Conservation (phyloP, 23 tunicate genomes). For the Corella eumyota region DNA sequence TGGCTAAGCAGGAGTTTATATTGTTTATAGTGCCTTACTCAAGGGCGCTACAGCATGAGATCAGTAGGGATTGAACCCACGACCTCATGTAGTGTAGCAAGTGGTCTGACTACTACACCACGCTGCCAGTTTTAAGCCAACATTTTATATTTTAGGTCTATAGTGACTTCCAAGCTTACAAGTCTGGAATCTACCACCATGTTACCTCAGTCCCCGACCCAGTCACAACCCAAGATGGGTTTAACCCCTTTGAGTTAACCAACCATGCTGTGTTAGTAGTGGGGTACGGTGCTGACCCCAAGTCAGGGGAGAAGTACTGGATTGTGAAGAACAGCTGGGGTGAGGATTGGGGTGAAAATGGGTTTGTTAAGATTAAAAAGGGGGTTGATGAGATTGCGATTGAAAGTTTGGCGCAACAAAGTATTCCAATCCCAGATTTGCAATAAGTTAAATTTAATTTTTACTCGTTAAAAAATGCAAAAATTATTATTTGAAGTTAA, state of each 20-base stretch:
- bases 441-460: no score
- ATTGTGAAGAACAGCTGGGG: constrained; percentile 97
- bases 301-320: constrained; percentile 83
- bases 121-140: no score
- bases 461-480: no score
- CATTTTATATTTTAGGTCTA: constrained; percentile 44
- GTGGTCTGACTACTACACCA: no score
- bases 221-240: constrained; percentile 8
- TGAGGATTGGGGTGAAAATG: constrained; percentile 81
- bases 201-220: constrained; percentile 24
- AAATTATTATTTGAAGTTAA: no score
- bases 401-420: constrained; percentile 66
- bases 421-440: constrained; percentile 66
- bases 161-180: constrained; percentile 71
- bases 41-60: no score
- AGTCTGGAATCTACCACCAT: constrained; percentile 84
- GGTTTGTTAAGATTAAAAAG: constrained; percentile 59
- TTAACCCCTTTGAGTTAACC: constrained; percentile 88
- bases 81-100: no score
- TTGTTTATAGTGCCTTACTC: no score
- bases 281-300: constrained; percentile 71
- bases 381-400: constrained; percentile 93
- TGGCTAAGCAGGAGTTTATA: no score
- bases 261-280: constrained; percentile 93
- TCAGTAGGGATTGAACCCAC: no score